Evolutionary conservation across 1,140 invertebrate species (phyloP).

Genomic region (Drosophila obscura): DNA sequence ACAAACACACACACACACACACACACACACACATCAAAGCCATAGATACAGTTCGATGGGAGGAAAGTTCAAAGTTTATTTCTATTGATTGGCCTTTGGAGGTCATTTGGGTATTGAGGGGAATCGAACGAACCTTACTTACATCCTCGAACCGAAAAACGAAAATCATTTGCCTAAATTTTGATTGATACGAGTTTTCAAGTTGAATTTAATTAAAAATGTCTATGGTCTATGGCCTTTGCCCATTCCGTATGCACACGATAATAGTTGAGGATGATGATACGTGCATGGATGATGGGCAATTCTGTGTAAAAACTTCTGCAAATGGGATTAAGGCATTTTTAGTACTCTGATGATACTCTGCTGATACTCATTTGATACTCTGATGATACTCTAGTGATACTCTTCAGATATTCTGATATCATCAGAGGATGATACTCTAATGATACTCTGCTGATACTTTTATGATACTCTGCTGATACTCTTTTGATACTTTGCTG

Average conservation of each 20-base stretch:
- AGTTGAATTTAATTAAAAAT: conserved; percentile 19
- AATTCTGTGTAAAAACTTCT: neutral
- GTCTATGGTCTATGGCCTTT: neutral
- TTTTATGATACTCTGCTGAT: no score
- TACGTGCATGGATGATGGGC: neutral
- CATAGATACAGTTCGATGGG: no score
- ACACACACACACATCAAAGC: no score
- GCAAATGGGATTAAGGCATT: no score
- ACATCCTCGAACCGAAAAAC: no score
- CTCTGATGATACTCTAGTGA: no score
- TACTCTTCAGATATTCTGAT: no score
- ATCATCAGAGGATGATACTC: no score
- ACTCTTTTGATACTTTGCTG: no score
- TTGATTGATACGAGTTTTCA: conserved; percentile 37
- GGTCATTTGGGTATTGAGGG: conserved; percentile 55
- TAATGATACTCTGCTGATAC: no score
- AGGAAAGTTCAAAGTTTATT: conserved; percentile 60
- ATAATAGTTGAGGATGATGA: neutral
- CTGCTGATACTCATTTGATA: no score
- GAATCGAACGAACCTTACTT: neutral
- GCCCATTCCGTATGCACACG: neutral
- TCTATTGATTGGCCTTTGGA: conserved; percentile 56
- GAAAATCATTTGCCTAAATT: conserved; percentile 11
- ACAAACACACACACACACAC: conserved; percentile 10
- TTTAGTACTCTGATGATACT: no score